Conservation (phyloP, 2,888 invertebrate species). For the Carpatolechia fugitivella region DNA sequence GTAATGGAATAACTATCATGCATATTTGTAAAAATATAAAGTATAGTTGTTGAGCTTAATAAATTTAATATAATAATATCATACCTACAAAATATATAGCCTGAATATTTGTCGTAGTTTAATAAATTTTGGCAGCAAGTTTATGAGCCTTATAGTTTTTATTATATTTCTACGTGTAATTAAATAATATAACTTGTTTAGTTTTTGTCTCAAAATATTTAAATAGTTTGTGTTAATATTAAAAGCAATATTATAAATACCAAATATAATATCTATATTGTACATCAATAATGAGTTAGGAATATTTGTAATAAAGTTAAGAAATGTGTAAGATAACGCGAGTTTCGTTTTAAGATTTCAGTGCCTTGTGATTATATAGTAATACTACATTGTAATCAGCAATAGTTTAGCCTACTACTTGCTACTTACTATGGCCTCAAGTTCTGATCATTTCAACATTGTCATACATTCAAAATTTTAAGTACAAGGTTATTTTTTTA, state of each 20-base stretch:
- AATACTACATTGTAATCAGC: neutral
- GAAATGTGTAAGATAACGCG: neutral
- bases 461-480: no score
- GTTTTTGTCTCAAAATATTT: neutral
- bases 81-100: neutral
- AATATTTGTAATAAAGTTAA: no score
- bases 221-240: neutral
- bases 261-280: neutral
- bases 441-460: neutral
- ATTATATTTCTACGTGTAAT: neutral
- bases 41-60: slow-evolving; percentile 37
- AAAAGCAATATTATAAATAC: neutral
- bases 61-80: neutral
- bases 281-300: no score
- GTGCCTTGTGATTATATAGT: slow-evolving; percentile 43
- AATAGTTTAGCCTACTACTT: neutral
- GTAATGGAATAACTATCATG: neutral
- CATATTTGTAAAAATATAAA: slow-evolving; percentile 14
- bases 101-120: neutral
- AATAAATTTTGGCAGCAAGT: neutral
- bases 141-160: neutral
- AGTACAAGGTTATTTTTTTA: no score
- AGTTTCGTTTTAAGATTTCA: slow-evolving; percentile 30
- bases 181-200: neutral
- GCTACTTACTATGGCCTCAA: neutral